Conservation (phyloP, 64 coral and sea anemone genomes). For the Pachyseris speciosa region DNA sequence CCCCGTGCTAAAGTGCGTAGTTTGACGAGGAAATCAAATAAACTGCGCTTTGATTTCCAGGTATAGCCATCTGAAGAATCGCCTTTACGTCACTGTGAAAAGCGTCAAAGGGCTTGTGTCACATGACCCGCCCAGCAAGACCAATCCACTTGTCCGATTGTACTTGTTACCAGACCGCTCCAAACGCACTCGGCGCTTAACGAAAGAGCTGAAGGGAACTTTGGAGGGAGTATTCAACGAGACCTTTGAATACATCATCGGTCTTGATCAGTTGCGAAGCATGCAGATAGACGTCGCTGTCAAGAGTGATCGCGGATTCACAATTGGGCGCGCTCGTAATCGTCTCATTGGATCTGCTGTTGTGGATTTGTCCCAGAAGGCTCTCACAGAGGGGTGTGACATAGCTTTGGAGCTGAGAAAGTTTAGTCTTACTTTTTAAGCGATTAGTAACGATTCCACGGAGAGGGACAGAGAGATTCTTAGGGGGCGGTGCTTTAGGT, state of each 20-base stretch:
- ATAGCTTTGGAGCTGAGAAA: slow-evolving; percentile 60
- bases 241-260: slow-evolving; percentile 82
- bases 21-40: background rate
- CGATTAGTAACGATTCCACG: background rate
- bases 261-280: slow-evolving; percentile 73
- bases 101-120: slow-evolving; percentile 66
- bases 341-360: slow-evolving; percentile 69
- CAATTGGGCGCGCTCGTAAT: slow-evolving; percentile 68
- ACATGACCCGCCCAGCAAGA: slow-evolving; percentile 74
- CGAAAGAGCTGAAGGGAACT: slow-evolving; percentile 42
- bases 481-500: too few species aligned
- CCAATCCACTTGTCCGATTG: slow-evolving; percentile 88
- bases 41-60: background rate
- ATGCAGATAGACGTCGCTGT: slow-evolving; percentile 81
- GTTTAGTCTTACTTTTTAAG: slow-evolving; percentile 23
- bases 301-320: slow-evolving; percentile 70
- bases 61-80: slow-evolving; percentile 75
- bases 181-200: slow-evolving; percentile 86
- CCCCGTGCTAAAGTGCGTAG: background rate
- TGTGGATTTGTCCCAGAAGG: slow-evolving; percentile 66
- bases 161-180: slow-evolving; percentile 91
- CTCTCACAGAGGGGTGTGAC: slow-evolving; percentile 50
- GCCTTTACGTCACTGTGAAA: slow-evolving; percentile 68
- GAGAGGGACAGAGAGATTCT: too few species aligned
- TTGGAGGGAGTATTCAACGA: slow-evolving; percentile 67